Evolutionary conservation across 2,113 vertebrate genomes (phyloP), one percentile per base, ranked within the genome.

Genomic region (Scomber japonicus): DNA sequence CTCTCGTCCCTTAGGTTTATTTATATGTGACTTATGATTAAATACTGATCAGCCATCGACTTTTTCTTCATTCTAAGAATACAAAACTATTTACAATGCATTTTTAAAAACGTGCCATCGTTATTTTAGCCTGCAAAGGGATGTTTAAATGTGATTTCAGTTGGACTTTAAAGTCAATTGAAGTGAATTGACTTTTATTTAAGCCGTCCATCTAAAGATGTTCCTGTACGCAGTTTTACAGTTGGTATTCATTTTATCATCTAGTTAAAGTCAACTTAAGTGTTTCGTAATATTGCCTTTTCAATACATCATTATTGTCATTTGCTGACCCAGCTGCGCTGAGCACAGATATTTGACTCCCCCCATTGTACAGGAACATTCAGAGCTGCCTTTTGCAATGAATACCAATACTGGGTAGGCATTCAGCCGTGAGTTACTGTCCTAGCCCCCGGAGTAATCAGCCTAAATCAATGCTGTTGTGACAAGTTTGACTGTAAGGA

Each of bases 391-490:
- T 83, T 88, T 87, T 0, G 19, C 82, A 88, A 61, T 81, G 69
- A 80, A 85, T 81, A 81, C 81, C 67, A 71, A n/a, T 66, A 64
- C 50, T 55, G 35, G 31, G n/a, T 45, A 64, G 78, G 53, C 72
- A 81, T 85, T 87, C 65, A 81, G 75, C 63, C 76, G 60, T 82
- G 81, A 86, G 68, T 70, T 84, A 73, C 82, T 75, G 5, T 77
- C 70, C 69, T n/a, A 57, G 48, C 64, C 76, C 57, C 57, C 4
- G 2, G 71, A 57, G 83, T 83, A 80, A 89, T 89, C 90, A 80
- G 74, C 71, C 76, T 86, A 82, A 82, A 90, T 88, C 84, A 80
- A 83, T 82, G 79, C 74, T 92, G 82, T 88, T 87, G 78, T 87
- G 80, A 87, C 78, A 86, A 75, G 57, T 87, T 84, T 65, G 60